phyloP scores from a whole-genome alignment of 2,797 vertebrate genomes.

The Aulostomus chinensis region DNA sequence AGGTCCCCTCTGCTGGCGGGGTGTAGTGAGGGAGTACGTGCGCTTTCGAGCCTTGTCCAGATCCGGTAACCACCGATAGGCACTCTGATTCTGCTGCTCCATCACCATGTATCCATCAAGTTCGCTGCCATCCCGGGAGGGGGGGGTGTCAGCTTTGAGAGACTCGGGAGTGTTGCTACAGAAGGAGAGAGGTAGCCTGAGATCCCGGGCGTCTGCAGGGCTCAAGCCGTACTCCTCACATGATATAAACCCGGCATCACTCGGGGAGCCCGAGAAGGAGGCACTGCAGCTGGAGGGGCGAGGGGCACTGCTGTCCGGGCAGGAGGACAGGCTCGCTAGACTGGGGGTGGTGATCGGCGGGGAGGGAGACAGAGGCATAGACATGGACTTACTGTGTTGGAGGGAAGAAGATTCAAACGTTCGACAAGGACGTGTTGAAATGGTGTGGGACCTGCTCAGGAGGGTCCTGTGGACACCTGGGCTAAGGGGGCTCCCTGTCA shows the following conservation, averaged over 20 bases:
- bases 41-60: constrained; percentile 87
- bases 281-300: constrained; percentile 90
- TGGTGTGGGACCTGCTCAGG: constrained; percentile 89
- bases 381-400: constrained; percentile 93
- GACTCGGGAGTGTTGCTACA: constrained; percentile 93
- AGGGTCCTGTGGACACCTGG: constrained; percentile 85
- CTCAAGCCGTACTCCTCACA: constrained; percentile 94
- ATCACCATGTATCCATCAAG: constrained; percentile 92
- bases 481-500: constrained; percentile 89
- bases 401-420: constrained; percentile 80
- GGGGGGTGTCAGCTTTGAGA: constrained; percentile 86
- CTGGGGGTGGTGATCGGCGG: constrained; percentile 84
- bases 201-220: constrained; percentile 82
- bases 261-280: constrained; percentile 92
- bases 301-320: constrained; percentile 81
- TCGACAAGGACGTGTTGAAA: constrained; percentile 75
- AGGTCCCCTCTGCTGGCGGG: constrained; percentile 85
- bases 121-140: constrained; percentile 83
- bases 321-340: constrained; percentile 84
- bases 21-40: constrained; percentile 92
- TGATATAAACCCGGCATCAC: constrained; percentile 92
- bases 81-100: constrained; percentile 83
- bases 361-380: constrained; percentile 89
- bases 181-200: constrained; percentile 77
- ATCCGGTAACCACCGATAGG: constrained; percentile 69